A percentile compares a stretch with the other conserved stretches of the same genome.
Evolutionary conservation across 2,888 invertebrate species (phyloP).

Genomic region (Perdita meconis): DNA sequence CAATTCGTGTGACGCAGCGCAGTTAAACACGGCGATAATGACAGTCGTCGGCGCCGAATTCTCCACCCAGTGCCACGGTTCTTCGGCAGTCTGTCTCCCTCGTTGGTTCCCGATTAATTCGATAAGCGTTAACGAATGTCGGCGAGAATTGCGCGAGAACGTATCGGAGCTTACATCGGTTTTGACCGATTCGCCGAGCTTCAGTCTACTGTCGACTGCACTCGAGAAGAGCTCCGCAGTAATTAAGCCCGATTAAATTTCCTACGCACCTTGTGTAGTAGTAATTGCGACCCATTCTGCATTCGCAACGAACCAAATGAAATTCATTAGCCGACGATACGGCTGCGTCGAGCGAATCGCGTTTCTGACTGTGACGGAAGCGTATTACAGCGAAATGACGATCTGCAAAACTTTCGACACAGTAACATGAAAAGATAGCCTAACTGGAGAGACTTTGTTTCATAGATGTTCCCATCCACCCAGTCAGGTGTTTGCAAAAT

Average conservation of each 20-base stretch:
- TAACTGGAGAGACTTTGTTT: too few relatives aligned
- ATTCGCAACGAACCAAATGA: constrained; percentile 69
- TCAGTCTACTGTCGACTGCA: constrained; percentile 67
- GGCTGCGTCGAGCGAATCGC: constrained; percentile 31
- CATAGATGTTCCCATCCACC: too few relatives aligned
- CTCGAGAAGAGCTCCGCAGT: constrained; percentile 67
- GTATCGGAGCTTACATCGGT: constrained; percentile 52
- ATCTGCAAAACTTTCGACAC: background rate
- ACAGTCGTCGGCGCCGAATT: constrained; percentile 62
- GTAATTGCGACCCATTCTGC: constrained; percentile 69
- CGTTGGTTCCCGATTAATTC: constrained; percentile 67
- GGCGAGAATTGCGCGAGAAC: constrained; percentile 47
- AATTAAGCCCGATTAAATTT: constrained; percentile 73
- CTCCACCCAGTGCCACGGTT: background rate
- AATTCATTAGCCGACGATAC: constrained; percentile 67
- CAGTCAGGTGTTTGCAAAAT: too few relatives aligned
- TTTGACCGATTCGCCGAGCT: constrained; percentile 67
- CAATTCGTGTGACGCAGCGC: constrained; percentile 71
- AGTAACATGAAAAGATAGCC: too few relatives aligned
- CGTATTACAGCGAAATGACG: background rate
- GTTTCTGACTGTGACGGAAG: constrained; percentile 29
- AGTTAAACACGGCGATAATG: constrained; percentile 56
- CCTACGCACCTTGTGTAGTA: constrained; percentile 67
- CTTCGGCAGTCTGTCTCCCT: constrained; percentile 6
- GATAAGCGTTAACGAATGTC: constrained; percentile 60